Percentiles rank a stretch among this genome's conserved stretches.
Conservation (phyloP, 2,888 invertebrate species). For the Andrena praecox region DNA sequence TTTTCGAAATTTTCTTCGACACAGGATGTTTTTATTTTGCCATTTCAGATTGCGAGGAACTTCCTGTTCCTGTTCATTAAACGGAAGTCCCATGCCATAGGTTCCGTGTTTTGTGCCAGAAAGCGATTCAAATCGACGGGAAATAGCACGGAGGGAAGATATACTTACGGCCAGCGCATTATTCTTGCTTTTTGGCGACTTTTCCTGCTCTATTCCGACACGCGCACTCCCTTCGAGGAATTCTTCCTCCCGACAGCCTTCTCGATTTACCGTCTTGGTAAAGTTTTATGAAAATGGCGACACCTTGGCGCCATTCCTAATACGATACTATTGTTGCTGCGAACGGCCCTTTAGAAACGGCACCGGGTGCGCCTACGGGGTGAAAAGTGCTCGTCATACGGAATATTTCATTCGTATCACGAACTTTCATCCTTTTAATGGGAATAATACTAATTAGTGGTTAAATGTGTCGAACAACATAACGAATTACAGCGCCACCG, state of each 20-base stretch:
- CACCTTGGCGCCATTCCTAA: conserved; percentile 79
- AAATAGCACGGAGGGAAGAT: conserved; percentile 59
- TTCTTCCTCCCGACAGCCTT: conserved; percentile 74
- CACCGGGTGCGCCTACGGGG: not conserved
- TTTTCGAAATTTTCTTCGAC: conserved; percentile 77
- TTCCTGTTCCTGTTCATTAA: conserved; percentile 84
- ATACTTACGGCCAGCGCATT: conserved; percentile 81
- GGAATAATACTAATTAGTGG: conserved; percentile 16
- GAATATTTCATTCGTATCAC: conserved; percentile 4
- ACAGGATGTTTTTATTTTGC: conserved; percentile 84
- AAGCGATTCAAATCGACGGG: conserved; percentile 66
- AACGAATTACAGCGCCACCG: conserved; percentile 56
- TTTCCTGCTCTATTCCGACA: conserved; percentile 66
- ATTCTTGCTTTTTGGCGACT: conserved; percentile 70
- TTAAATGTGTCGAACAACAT: conserved; percentile 52
- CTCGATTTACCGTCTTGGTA: conserved; percentile 78
- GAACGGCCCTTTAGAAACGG: not conserved
- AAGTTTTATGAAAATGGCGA: conserved; percentile 82
- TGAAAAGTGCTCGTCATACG: not conserved
- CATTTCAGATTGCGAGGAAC: conserved; percentile 79
- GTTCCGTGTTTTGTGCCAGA: conserved; percentile 77
- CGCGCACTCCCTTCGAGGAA: conserved; percentile 69
- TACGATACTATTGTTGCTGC: conserved; percentile 30
- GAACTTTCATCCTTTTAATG: conserved; percentile 25
- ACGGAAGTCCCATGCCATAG: conserved; percentile 84